Evolutionary conservation across 2,113 vertebrate species (phyloP).

Genomic region (Aplodontia rufa): DNA sequence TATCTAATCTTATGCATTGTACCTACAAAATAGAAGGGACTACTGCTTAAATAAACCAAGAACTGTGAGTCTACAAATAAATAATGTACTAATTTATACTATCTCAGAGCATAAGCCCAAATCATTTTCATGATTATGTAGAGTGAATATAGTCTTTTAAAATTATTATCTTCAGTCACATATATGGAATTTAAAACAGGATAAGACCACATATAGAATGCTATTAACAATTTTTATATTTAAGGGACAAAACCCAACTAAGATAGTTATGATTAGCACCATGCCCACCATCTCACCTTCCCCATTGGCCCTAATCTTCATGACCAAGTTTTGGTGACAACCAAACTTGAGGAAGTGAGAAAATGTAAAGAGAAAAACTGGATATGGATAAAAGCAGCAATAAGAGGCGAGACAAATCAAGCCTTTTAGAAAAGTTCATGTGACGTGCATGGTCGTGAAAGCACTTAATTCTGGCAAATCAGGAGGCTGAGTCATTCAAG

Average conservation of each 20-base stretch:
- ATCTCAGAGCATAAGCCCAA: not conserved
- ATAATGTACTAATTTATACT: not conserved
- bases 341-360: not conserved
- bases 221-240: not conserved
- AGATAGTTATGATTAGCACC: not conserved
- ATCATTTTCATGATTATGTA: not conserved
- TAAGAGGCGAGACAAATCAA: not conserved
- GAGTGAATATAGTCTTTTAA: not conserved
- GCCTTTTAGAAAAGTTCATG: not conserved
- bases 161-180: not conserved
- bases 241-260: not conserved
- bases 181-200: not conserved
- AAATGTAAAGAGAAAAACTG: not conserved
- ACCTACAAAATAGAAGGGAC: not conserved
- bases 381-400: not conserved
- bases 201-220: not conserved
- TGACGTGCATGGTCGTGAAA: rapidly evolving
- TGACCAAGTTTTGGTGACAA: too few species aligned
- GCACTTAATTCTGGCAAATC: too few species aligned
- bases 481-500: too few species aligned
- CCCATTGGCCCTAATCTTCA: not conserved
- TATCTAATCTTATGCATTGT: not conserved
- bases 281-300: too few species aligned
- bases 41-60: not conserved
- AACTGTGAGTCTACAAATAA: not conserved